Base-by-base conservation (phyloP, 1,140 invertebrate species). In the Phymorhynchus buccinoides region DNA sequence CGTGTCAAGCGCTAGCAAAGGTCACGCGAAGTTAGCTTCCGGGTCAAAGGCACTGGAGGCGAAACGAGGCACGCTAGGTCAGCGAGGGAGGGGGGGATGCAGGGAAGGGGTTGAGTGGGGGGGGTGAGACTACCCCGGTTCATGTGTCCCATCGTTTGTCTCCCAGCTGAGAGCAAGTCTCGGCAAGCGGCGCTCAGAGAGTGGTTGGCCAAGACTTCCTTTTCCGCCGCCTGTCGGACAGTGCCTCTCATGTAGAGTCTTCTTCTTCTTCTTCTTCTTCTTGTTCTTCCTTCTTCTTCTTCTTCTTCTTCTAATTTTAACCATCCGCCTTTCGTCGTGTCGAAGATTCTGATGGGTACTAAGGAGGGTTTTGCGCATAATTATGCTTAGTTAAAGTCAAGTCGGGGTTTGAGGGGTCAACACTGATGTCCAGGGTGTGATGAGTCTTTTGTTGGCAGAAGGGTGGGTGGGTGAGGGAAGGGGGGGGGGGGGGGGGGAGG, bases 81-180 rank as follows among this genome's bases (percentile, higher is more conserved):
- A 35, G 37, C 32, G 48, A 14, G 52, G 30, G 39, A n/a, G 27
- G 22, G 1, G 32, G 68, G 62, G 1, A 75, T 82, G 41, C 22
- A 37, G 75, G 48, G 79, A 87, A 27, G 80, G 82, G 30, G 32
- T 56, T 9, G 41, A 80, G 52, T 30, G 62, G 37, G 27, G 32
- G 35, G 73, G 62, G 12, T 27, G 56, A 27, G 4, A 22, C 39
- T 81, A 2, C 87, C 87, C 2, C 35, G 44, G 1, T 86, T 80
- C 78, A 32, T 84, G 35, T 87, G 87, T 84, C 87, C 87, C n/a
- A 87, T 85, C 42, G 86, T 84, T 16, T 87, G 87, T 84, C 87
- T 85, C n/a, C 86, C 85, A 35, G 86, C 87, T 39, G 85, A 84
- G 52, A 80, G 52, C 9, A 87, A 84, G 56, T 87, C 87, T n/a